A percentile compares a stretch with the other conserved stretches of the same genome.
Evolutionary conservation across 2,797 vertebrate species (phyloP).

Genomic region (Sebastes diploproa): DNA sequence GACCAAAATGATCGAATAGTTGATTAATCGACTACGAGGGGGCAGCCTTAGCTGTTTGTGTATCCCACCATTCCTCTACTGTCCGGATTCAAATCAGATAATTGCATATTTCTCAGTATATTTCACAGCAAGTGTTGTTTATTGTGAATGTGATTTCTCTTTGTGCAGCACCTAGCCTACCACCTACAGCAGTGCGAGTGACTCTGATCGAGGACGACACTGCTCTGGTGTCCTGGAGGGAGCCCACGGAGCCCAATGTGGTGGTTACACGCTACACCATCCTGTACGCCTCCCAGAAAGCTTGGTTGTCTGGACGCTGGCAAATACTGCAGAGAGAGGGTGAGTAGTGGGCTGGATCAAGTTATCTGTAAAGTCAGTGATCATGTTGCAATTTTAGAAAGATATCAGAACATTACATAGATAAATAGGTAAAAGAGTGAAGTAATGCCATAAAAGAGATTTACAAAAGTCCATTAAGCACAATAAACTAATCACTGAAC

Average conservation of each 20-base stretch:
- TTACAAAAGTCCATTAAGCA: background rate
- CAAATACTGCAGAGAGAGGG: conserved; percentile 93
- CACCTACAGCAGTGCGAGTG: conserved; percentile 89
- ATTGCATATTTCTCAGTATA: background rate
- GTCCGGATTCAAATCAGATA: background rate
- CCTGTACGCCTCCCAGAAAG: conserved; percentile 89
- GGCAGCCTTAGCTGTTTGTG: background rate
- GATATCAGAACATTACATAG: background rate
- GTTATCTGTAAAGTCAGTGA: background rate
- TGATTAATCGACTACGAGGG: no score
- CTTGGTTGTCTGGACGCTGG: conserved; percentile 92
- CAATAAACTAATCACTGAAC: background rate
- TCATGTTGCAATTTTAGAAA: background rate
- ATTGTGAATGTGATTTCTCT: conserved; percentile 7
- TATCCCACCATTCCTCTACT: background rate
- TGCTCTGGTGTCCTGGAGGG: conserved; percentile 95
- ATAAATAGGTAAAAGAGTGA: background rate
- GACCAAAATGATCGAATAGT: no score
- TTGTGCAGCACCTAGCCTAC: conserved; percentile 87
- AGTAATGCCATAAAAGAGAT: background rate
- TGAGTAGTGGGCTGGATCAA: conserved; percentile 65
- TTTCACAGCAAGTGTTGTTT: background rate
- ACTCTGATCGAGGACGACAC: conserved; percentile 95
- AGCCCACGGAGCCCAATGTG: conserved; percentile 86
- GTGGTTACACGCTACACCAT: conserved; percentile 91